Percentiles rank a stretch among this genome's conserved stretches.
Conservation (phyloP, 2,113 vertebrate species). For the Capricornis sumatraensis region DNA sequence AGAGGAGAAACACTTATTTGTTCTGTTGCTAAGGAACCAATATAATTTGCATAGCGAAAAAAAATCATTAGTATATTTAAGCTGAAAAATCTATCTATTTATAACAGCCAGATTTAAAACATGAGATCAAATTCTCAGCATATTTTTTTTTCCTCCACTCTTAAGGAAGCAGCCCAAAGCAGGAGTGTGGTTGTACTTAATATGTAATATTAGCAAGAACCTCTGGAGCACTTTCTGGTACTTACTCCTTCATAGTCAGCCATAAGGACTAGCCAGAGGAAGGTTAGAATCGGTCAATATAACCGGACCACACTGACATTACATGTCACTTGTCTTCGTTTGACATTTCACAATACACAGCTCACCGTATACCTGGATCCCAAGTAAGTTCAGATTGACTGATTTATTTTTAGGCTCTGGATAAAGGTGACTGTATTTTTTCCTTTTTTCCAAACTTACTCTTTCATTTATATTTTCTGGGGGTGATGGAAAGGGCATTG, state of each 20-base stretch:
- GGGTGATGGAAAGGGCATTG: not conserved
- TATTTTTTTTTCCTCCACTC: slow-evolving; percentile 66
- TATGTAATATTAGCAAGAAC: not conserved
- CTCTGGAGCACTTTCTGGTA: not conserved
- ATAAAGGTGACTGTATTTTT: not conserved
- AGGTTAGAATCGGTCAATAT: rapidly evolving
- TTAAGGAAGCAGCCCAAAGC: slow-evolving; percentile 71
- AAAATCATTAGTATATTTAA: slow-evolving; percentile 79
- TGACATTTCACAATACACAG: not conserved
- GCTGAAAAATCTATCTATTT: slow-evolving; percentile 79
- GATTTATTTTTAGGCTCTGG: not conserved
- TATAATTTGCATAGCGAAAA: slow-evolving; percentile 82
- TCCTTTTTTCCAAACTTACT: not conserved
- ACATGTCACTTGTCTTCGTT: not conserved
- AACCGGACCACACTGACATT: not conserved
- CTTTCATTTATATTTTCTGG: not conserved
- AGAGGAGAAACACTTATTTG: slow-evolving; percentile 81
- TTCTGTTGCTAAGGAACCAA: slow-evolving; percentile 83
- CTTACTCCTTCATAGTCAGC: no score
- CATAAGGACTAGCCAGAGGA: rapidly evolving
- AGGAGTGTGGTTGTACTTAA: not conserved
- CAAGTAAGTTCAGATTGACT: not conserved
- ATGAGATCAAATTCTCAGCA: slow-evolving; percentile 76
- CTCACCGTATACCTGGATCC: not conserved
- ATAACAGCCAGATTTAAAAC: slow-evolving; percentile 79